Evolutionary conservation across 2,888 invertebrate genomes (phyloP).

Genomic region (Nomada ferruginata): DNA sequence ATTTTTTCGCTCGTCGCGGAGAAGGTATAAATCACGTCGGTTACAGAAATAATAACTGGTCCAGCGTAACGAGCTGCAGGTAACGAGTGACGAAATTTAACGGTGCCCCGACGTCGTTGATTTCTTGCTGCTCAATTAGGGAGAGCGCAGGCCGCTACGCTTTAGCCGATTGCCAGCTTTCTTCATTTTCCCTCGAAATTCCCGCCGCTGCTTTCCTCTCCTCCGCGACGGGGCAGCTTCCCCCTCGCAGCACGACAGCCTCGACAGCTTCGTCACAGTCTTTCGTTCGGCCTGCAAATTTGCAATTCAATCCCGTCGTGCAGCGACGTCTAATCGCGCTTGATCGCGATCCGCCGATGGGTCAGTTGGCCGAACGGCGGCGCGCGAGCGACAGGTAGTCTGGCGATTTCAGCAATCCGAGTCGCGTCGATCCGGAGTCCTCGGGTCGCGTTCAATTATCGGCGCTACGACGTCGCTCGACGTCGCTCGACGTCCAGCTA

Average conservation of each 20-base stretch:
- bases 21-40: conserved; percentile 33
- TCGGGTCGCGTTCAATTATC: conserved; percentile 45
- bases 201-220: not conserved
- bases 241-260: too few relatives aligned
- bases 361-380: conserved; percentile 1
- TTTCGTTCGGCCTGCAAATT: conserved; percentile 31
- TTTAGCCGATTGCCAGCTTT: not conserved
- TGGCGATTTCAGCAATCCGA: conserved; percentile 34
- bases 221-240: not conserved
- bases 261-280: conserved; percentile 13
- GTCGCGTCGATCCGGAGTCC: not conserved
- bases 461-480: conserved; percentile 20
- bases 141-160: not conserved
- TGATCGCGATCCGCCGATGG: not conserved
- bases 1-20: conserved; percentile 33
- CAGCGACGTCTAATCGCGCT: not conserved
- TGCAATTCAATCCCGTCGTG: conserved; percentile 32
- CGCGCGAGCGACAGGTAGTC: conserved; percentile 21
- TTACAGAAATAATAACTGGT: conserved; percentile 47
- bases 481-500: conserved; percentile 20
- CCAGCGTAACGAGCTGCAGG: conserved; percentile 21
- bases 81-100: conserved; percentile 33
- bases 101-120: conserved; percentile 9
- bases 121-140: conserved; percentile 18
- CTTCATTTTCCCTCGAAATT: conserved; percentile 10